Conservation (phyloP, 2,797 vertebrate species). For the Oreortyx pictus region DNA sequence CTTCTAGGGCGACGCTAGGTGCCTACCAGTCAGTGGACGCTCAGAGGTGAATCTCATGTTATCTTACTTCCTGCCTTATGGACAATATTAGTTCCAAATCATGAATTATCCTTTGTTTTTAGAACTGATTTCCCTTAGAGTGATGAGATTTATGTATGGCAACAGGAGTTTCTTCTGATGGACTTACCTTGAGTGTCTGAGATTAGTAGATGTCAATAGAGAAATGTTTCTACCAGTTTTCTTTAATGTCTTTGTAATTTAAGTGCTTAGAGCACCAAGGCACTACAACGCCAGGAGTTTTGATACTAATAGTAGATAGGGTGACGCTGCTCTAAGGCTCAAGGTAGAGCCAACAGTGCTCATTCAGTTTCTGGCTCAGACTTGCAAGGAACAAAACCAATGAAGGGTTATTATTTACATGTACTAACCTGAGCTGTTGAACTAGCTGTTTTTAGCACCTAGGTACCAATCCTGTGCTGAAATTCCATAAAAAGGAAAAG, state of each 20-base stretch:
- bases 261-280: background rate
- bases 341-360: background rate
- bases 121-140: background rate
- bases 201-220: background rate
- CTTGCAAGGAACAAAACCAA: background rate
- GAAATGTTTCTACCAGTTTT: background rate
- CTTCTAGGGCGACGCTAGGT: background rate
- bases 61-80: background rate
- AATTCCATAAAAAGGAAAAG: constrained; percentile 6
- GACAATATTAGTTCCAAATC: background rate
- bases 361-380: background rate
- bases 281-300: background rate
- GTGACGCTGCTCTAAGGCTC: background rate
- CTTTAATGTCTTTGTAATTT: background rate
- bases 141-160: background rate
- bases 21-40: background rate
- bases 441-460: background rate
- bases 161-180: background rate
- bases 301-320: background rate
- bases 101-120: background rate
- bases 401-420: background rate
- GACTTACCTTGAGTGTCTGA: background rate
- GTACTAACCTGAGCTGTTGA: background rate
- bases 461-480: background rate
- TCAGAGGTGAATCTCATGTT: background rate